Conservation (phyloP, 53 echinoderm and acorn worm species). For the Arbacia lixula region DNA sequence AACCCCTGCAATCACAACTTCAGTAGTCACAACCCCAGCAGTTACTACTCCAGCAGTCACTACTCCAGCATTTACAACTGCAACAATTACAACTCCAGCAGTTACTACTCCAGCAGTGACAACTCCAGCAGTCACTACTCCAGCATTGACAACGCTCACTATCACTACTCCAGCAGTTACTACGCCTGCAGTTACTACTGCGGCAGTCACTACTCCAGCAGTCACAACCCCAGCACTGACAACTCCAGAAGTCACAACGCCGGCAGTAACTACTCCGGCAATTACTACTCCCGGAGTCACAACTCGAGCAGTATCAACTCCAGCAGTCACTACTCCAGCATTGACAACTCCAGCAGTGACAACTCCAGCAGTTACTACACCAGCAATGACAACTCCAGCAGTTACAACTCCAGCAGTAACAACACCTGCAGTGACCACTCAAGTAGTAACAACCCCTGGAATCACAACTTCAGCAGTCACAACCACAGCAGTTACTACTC, state of each 20-base stretch:
- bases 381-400: conserved; percentile 8
- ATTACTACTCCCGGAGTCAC: conserved; percentile 27
- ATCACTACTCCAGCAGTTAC: conserved; percentile 48
- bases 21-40: too few species aligned
- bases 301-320: conserved; percentile 14
- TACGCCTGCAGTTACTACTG: conserved; percentile 34
- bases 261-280: conserved; percentile 7
- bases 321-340: conserved; percentile 37
- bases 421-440: conserved; percentile 27
- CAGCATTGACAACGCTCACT: conserved; percentile 26
- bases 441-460: conserved; percentile 7
- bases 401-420: conserved; percentile 8
- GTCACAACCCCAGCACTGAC: conserved; percentile 51
- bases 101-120: conserved; percentile 33
- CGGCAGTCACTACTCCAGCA: conserved; percentile 17
- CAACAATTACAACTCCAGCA: conserved; percentile 16
- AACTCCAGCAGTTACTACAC: conserved; percentile 51
- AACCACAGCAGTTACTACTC: background rate
- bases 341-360: conserved; percentile 33
- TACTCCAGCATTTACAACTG: too few species aligned
- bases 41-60: too few species aligned
- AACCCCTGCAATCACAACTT: too few species aligned
- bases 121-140: conserved; percentile 6
- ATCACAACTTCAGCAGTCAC: background rate
- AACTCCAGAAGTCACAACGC: conserved; percentile 34